Base-by-base conservation (phyloP, 2,797 vertebrate genomes). In the Halcyon smyrnensis region DNA sequence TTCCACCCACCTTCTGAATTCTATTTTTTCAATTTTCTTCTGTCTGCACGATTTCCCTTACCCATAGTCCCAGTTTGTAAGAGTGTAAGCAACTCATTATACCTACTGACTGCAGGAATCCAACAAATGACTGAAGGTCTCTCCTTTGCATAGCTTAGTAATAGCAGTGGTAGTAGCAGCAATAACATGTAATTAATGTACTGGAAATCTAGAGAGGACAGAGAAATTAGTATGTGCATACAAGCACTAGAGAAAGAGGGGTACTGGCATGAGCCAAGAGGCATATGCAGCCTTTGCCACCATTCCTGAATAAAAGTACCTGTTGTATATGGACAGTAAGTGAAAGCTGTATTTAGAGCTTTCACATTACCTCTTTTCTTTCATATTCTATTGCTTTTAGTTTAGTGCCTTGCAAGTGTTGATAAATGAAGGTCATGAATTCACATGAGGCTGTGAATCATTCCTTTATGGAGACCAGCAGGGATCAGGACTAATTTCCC, bases 141-240 rank as follows among this genome's bases (percentile, higher is more conserved):
- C 74, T 27, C n/a, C 25, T 43, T 79, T 70, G 70, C 90, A 94
- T 63, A 88, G 59, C 53, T 94, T 88, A 84, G 70, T 90, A 94
- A 64, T 89, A 95, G 83, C 74, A 84, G 64, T 82, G 62, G 75
- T 89, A 85, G 89, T 65, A 90, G 86, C 80, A 92, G 67, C 59
- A 94, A 73, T 92, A 90, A 90, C 64, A 56, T 76, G 64, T 32
- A 93, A 92, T 93, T 93, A 93, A 92, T 92, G 71, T 94, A 60
- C 78, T 70, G 75, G 63, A 96, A 96, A 93, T 77, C 54, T 80
- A 56, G 70, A 81, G 27, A 77, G 74, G 21, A 77, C 86, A 93
- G 63, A 82, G 78, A 87, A 90, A 92, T 95, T 84, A 84, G 67
- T 75, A 82, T 87, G 63, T 89, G 48, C 57, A 82, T 84, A 67